These are phyloP conservation scores for Zoanthus sociatus DNA, from an alignment of 92 coral and sea anemone species.

Conservation along the genomic window DNA sequence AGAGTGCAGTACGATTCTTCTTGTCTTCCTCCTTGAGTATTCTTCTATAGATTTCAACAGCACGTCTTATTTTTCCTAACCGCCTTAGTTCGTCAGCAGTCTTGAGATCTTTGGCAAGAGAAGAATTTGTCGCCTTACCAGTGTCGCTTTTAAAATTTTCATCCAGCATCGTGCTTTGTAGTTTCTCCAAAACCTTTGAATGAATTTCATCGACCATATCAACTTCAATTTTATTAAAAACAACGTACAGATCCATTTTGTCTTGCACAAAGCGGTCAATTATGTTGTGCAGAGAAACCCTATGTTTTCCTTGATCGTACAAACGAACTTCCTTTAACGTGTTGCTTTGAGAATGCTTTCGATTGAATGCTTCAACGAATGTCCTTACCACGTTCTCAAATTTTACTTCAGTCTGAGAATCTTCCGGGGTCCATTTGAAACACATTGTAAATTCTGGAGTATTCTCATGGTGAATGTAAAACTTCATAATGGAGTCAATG, in stretches of 20 bases:
- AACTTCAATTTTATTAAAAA: slow-evolving; percentile 1
- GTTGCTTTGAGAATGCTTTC: slow-evolving; percentile 13
- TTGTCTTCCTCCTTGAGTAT: slow-evolving; percentile 42
- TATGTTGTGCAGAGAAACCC: slow-evolving; percentile 26
- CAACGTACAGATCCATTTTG: slow-evolving; percentile 58
- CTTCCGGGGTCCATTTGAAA: slow-evolving; percentile 45
- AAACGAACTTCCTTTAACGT: slow-evolving; percentile 29
- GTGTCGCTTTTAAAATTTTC: neutral
- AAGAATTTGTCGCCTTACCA: slow-evolving; percentile 1
- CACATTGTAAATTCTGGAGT: slow-evolving; percentile 63
- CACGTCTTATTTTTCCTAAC: slow-evolving; percentile 44
- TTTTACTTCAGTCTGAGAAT: slow-evolving; percentile 35
- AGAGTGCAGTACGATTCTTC: slow-evolving; percentile 36
- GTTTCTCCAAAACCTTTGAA: slow-evolving; percentile 17
- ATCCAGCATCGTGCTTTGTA: neutral
- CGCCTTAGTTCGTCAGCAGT: slow-evolving; percentile 32
- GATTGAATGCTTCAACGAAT: slow-evolving; percentile 49
- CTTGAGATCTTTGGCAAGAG: neutral
- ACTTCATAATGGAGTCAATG: slow-evolving; percentile 43
- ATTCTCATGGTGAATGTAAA: slow-evolving; percentile 59
- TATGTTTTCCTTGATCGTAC: slow-evolving; percentile 31
- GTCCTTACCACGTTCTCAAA: slow-evolving; percentile 31
- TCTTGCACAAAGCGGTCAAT: slow-evolving; percentile 49
- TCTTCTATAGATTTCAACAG: slow-evolving; percentile 47
- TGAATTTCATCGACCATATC: neutral